A percentile compares a stretch with the other conserved stretches of the same genome.
phyloP scores from a whole-genome alignment of 2,113 vertebrate genomes.

The Petromus typicus region DNA sequence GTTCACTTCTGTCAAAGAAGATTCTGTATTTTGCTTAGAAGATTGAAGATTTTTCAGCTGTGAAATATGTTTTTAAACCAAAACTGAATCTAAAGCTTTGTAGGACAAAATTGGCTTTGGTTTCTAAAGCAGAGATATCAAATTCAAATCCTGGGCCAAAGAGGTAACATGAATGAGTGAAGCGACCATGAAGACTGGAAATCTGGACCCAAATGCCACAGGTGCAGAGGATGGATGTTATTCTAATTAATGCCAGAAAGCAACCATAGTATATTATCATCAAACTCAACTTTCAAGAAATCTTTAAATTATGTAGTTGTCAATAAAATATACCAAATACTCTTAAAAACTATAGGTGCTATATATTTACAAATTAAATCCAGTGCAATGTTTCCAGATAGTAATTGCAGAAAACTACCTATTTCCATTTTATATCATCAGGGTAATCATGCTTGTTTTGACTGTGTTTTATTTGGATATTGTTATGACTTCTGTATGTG shows the following conservation, averaged over 20 bases:
- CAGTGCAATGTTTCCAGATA: background rate
- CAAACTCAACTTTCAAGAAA: slow-evolving; percentile 8
- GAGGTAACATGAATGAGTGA: background rate
- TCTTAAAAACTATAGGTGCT: background rate
- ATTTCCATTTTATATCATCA: background rate
- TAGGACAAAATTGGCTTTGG: background rate
- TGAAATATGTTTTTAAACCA: background rate
- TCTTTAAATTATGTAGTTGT: background rate
- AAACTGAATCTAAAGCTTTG: background rate
- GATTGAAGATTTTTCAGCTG: slow-evolving; percentile 2
- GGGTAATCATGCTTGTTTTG: background rate
- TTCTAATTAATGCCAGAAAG: background rate
- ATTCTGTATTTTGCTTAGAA: background rate
- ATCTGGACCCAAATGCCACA: background rate
- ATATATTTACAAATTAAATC: background rate
- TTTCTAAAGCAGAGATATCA: background rate
- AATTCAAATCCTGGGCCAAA: background rate
- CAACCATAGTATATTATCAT: background rate
- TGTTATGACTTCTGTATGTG: background rate
- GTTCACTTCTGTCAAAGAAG: slow-evolving; percentile 2
- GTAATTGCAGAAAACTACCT: background rate
- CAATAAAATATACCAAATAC: background rate
- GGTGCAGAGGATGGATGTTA: background rate
- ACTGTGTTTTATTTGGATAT: background rate
- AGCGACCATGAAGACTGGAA: background rate